Conservation (phyloP, 2,888 invertebrate species). For the Sarcophaga carnaria region DNA sequence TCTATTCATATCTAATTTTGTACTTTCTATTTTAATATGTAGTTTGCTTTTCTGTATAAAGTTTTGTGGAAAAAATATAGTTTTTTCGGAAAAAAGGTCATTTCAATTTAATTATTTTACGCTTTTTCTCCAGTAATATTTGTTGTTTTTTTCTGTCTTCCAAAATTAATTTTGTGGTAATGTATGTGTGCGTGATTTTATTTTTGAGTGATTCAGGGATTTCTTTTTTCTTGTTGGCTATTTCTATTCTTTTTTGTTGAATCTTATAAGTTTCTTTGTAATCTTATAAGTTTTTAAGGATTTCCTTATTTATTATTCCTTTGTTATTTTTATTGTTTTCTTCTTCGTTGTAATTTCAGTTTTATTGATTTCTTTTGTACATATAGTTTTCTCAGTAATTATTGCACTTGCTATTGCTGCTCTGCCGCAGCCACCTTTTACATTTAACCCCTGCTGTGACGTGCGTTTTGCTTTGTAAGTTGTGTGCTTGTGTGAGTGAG, state of each 20-base stretch:
- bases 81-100: conserved; percentile 42
- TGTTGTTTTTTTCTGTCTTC: background rate
- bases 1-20: conserved; percentile 39
- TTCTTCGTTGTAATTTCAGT: conserved; percentile 4
- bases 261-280: background rate
- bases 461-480: background rate
- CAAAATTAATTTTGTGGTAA: too few species aligned
- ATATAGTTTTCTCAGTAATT: conserved; percentile 25
- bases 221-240: conserved; percentile 10
- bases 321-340: conserved; percentile 32
- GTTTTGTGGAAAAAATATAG: conserved; percentile 1
- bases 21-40: conserved; percentile 33
- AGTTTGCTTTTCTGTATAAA: background rate
- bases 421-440: conserved; percentile 48
- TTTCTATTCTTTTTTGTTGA: background rate
- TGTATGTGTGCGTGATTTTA: too few species aligned
- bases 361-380: conserved; percentile 49
- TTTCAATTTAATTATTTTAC: conserved; percentile 49
- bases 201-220: background rate
- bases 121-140: conserved; percentile 22
- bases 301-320: conserved; percentile 12
- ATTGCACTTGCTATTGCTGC: conserved; percentile 57
- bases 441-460: conserved; percentile 65
- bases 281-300: conserved; percentile 25
- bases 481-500: background rate